Base-by-base conservation (phyloP, 92 coral and sea anemone species). In the Parazoanthus swiftii region DNA sequence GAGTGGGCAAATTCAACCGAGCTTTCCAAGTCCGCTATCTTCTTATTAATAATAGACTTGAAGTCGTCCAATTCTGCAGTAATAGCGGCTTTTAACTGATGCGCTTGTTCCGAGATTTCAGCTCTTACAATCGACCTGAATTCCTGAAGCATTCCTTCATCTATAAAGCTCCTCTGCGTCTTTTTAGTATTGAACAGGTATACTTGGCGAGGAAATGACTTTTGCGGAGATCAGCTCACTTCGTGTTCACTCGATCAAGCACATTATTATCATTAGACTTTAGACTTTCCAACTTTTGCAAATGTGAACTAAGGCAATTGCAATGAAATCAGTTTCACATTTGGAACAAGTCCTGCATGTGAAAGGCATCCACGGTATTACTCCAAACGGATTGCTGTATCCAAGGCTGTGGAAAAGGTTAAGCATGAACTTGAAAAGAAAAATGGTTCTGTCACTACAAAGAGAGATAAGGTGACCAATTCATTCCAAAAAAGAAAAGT, bases 201-300 rank as follows among this genome's bases (percentile, higher is more conserved):
- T 29, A 29, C 33, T 29, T 29, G 33, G 33, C 33, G 33, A 29
- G 33, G 33, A 29, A 29, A 29, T 29, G 33, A 29, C 33, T 29
- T 29, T 29, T 29, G 33, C 33, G 33, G 33, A 29, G 33, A 0
- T 29, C 33, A 0, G 33, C 33, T 29, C 33, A 29, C 33, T 29
- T 29, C 33, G 33, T 29, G 33, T 29, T 29, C 33, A 29, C 33
- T 29, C 33, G 33, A 29, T 29, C 33, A 29, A 29, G 33, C 33
- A 0, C 33, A 29, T 29, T 29, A 29, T 29, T 29, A 29, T 29
- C 0, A 29, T 29, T 29, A 29, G 33, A 29, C 33, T 29, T 29
- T 29, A 29, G 33, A 90, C 87, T 94, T 94, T 87, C 91, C 97
- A 35, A 92, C 95, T 33, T 94, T 75, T 86, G 93, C 90, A 63